Conservation (phyloP, 2,113 vertebrate genomes). For the Condylura cristata region DNA sequence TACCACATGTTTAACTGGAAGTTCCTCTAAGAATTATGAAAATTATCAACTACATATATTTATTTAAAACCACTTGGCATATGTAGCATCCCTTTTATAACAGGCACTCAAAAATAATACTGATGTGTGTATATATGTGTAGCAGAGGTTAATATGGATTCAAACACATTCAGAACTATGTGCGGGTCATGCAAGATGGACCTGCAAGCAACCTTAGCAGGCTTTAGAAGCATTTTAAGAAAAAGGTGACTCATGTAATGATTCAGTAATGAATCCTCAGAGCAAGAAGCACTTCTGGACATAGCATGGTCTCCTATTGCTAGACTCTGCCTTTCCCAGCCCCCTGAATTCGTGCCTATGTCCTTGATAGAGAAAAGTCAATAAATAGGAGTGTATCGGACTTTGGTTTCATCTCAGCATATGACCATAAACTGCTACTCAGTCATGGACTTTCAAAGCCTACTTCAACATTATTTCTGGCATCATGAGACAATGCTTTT, state of each 20-base stretch:
- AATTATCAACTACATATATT: not conserved
- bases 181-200: not conserved
- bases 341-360: not conserved
- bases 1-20: not conserved
- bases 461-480: not conserved
- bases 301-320: not conserved
- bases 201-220: not conserved
- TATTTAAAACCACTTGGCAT: not conserved
- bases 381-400: not conserved
- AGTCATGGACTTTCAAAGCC: not conserved
- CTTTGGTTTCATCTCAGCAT: not conserved
- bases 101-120: not conserved
- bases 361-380: not conserved
- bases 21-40: not conserved
- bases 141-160: not conserved
- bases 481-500: not conserved
- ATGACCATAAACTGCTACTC: not conserved
- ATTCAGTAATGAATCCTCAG: not conserved
- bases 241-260: not conserved
- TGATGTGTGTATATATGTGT: not conserved
- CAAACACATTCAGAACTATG: not conserved
- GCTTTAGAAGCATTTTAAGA: not conserved
- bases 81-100: not conserved
- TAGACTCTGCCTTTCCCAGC: not conserved
- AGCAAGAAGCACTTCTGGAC: not conserved